Percentiles rank a stretch among this genome's conserved stretches.
Conservation (phyloP, 2,888 invertebrate species). For the Platerodrilus igneus region DNA sequence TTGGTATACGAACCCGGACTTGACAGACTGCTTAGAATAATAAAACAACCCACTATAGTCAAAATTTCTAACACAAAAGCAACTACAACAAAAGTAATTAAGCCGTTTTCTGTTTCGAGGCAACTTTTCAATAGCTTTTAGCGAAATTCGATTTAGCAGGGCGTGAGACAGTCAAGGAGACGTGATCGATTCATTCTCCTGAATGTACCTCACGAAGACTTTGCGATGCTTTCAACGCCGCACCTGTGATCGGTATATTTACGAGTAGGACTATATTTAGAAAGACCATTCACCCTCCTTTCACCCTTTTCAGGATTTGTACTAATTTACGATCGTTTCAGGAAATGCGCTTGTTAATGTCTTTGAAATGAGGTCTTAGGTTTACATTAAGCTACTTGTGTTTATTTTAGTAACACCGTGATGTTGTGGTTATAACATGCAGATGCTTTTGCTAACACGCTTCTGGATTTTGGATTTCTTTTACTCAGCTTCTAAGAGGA, state of each 20-base stretch:
- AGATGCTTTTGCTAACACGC: no score
- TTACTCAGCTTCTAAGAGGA: no score
- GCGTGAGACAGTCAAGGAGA: not conserved
- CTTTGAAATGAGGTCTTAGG: conserved; percentile 25
- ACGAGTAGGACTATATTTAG: conserved; percentile 34
- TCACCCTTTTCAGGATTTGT: conserved; percentile 30
- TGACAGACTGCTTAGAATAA: no score
- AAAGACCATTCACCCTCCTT: conserved; percentile 30
- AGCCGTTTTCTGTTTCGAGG: no score
- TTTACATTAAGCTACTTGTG: conserved; percentile 14
- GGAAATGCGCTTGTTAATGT: conserved; percentile 32
- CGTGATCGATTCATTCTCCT: conserved; percentile 27
- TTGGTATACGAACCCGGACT: no score
- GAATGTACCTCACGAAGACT: conserved; percentile 24
- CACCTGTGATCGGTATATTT: conserved; percentile 37
- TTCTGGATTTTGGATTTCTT: no score
- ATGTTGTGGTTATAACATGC: no score
- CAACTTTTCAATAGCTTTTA: conserved; percentile 8
- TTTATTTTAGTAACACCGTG: conserved; percentile 17
- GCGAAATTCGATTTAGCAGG: conserved; percentile 8
- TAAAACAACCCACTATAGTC: no score
- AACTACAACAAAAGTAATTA: no score
- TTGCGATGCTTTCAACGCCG: conserved; percentile 33
- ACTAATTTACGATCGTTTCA: conserved; percentile 33
- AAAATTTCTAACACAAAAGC: no score